Evolutionary conservation across 1,140 invertebrate genomes (phyloP).

Genomic region (Aphidius ervi): DNA sequence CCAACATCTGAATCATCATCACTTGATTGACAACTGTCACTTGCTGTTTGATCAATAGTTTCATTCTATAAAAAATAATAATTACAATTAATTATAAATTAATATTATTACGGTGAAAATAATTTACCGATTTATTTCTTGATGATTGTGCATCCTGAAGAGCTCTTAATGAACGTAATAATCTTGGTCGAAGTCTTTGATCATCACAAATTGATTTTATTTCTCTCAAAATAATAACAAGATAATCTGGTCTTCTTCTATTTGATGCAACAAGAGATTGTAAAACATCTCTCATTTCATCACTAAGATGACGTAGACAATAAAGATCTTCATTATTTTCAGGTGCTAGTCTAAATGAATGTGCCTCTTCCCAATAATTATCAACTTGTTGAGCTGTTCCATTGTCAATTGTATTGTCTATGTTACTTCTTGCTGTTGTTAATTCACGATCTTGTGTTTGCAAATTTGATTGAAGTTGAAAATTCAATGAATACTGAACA

Average conservation of each 20-base stretch:
- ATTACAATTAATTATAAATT: background rate
- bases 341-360: constrained; percentile 35
- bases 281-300: constrained; percentile 56
- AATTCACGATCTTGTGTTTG: constrained; percentile 38
- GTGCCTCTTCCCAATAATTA: constrained; percentile 37
- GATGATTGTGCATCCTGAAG: constrained; percentile 33
- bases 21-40: constrained; percentile 43
- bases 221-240: constrained; percentile 64
- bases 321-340: constrained; percentile 33
- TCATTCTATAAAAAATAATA: constrained; percentile 33
- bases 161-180: constrained; percentile 59
- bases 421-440: constrained; percentile 32
- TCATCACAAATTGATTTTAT: constrained; percentile 64
- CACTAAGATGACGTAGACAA: constrained; percentile 28
- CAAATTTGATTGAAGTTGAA: constrained; percentile 36
- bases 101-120: background rate
- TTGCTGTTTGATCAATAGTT: constrained; percentile 37
- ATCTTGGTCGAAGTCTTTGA: constrained; percentile 56
- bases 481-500: constrained; percentile 38
- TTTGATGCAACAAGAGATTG: constrained; percentile 67
- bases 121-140: constrained; percentile 35
- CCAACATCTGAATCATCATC: constrained; percentile 45
- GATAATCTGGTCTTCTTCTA: constrained; percentile 63
- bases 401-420: constrained; percentile 28
- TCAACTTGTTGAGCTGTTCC: constrained; percentile 35